Evolutionary conservation across 2,113 vertebrate species (phyloP).

Genomic region (Todiramphus saurophagus): DNA sequence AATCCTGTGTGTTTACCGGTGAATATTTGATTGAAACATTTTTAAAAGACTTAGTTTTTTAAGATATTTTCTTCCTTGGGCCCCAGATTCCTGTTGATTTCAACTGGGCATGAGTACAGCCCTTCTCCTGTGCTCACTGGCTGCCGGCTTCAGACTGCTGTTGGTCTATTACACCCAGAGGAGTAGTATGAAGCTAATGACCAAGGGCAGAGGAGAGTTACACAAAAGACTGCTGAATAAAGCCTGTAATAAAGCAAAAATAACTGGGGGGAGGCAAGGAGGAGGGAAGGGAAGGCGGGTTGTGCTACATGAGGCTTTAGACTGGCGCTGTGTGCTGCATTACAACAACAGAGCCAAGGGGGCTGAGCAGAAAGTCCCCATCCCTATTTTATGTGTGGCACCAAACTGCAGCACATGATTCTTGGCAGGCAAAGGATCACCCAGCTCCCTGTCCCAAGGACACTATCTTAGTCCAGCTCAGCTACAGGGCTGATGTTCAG

Average conservation of each 20-base stretch:
- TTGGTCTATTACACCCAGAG: neutral
- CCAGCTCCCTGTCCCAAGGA: neutral
- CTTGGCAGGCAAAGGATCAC: neutral
- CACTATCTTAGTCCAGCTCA: rapidly evolving
- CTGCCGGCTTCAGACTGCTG: neutral
- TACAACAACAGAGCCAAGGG: rapidly evolving
- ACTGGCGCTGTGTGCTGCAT: neutral
- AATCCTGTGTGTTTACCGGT: neutral
- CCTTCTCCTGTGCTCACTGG: neutral
- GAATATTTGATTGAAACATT: neutral
- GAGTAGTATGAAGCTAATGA: slow-evolving; percentile 28
- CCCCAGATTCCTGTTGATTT: neutral
- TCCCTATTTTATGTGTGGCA: neutral
- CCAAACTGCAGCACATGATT: neutral
- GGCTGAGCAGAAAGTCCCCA: rapidly evolving
- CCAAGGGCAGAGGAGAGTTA: slow-evolving; percentile 11
- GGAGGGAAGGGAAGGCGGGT: neutral
- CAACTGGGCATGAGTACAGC: neutral
- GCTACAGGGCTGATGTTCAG: neutral
- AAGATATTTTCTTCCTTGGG: neutral
- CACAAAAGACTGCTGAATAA: slow-evolving; percentile 46
- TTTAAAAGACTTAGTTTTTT: neutral
- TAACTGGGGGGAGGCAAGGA: neutral
- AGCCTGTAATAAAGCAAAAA: slow-evolving; percentile 22
- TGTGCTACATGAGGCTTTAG: neutral